Evolutionary conservation across 1,140 invertebrate species (phyloP), one percentile per base, ranked within the genome.

Genomic region (Trichomalopsis sarcophagae): DNA sequence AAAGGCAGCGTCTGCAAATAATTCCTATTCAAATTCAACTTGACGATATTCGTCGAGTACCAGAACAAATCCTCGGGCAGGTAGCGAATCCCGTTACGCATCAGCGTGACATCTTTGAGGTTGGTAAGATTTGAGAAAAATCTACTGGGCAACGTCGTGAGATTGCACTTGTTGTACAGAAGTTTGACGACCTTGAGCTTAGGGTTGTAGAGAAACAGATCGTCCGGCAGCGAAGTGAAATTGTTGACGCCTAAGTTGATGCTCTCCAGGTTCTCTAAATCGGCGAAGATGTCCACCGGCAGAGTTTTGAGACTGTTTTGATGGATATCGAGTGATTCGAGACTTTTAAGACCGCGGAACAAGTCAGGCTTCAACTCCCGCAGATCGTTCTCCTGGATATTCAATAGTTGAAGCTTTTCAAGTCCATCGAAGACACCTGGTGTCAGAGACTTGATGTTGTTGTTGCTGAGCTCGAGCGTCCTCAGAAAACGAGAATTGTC

Each of bases 201-300:
- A 0, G 33, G 27, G 33, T 81, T 85, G 11, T 68, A 2, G 1
- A 7, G 13, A 21, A 85, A 85, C 2, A 85, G 9, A 13, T 30
- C 36, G 9, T 4, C 73, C 3, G 84, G 79, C 9, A 85, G 21
- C 1, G 47, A 23, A 1, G 50, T 50, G 11, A 85, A 81, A 66
- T 81, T 81, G 13, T 85, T 85, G 11, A 44, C 23, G 13, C 78
- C 44, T 0, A 85, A 69, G 14, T 81, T 81, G 55, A 85, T 81
- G 10, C 47, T 33, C 14, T 85, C 66, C 10, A 85, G 23, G 14
- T 81, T 76, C 2, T 7, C 14, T 1, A 85, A 50, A 23, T 81
- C 83, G 11, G 27, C 3, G 62, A 85, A 81, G 0, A 85, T 44
- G 6, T 81, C 55, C 2, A 21, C 21, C 5, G 84, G 73, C 17